Conservation (phyloP, 2,797 vertebrate genomes). For the Taenioides sp. region DNA sequence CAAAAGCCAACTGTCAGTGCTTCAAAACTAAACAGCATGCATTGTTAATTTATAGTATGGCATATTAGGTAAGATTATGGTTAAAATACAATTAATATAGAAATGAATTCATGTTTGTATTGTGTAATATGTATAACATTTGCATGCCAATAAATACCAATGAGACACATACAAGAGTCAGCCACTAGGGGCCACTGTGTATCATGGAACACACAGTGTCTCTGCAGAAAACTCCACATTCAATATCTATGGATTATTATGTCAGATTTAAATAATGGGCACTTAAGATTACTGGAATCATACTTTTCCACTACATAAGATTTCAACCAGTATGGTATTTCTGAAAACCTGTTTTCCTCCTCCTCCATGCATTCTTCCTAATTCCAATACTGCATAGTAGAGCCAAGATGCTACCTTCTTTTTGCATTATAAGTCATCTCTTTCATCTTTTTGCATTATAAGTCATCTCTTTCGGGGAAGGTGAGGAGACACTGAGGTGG, state of each 20-base stretch:
- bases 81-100: neutral
- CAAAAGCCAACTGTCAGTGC: slow-evolving; percentile 51
- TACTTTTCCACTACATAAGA: slow-evolving; percentile 14
- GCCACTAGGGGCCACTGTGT: slow-evolving; percentile 47
- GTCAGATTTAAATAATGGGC: neutral
- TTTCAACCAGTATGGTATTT: slow-evolving; percentile 24
- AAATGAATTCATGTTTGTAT: neutral
- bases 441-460: neutral
- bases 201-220: slow-evolving; percentile 24
- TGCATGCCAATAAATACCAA: neutral
- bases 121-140: neutral
- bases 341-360: slow-evolving; percentile 57
- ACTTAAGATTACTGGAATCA: slow-evolving; percentile 1
- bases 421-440: slow-evolving; percentile 21
- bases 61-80: neutral
- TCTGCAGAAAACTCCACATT: slow-evolving; percentile 10
- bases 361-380: slow-evolving; percentile 68
- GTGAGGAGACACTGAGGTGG: slow-evolving; percentile 50
- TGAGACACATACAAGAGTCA: slow-evolving; percentile 11
- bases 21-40: slow-evolving; percentile 19
- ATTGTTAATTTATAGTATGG: neutral
- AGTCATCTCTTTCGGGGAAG: slow-evolving; percentile 37
- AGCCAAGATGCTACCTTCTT: neutral
- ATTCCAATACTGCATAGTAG: slow-evolving; percentile 27
- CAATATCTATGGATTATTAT: neutral